These are phyloP conservation scores for Proales similis DNA, from an alignment of 1,140 invertebrate genomes.

Conservation along the genomic window DNA sequence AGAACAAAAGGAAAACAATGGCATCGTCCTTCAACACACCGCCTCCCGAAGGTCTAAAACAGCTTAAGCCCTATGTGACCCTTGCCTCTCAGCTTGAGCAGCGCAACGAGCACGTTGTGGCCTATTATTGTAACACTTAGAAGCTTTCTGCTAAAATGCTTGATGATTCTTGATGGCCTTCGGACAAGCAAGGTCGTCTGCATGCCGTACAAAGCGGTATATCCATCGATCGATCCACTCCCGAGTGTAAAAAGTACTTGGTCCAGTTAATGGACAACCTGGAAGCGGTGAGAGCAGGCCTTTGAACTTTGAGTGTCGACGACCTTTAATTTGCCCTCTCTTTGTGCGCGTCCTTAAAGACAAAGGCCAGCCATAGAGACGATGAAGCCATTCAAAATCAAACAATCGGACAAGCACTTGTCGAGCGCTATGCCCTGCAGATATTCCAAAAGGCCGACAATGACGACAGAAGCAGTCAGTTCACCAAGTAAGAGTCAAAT, in stretches of 20 bases:
- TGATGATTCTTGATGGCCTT: no score
- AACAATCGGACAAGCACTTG: constrained; percentile 82
- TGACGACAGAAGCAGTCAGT: constrained; percentile 75
- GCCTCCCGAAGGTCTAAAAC: constrained; percentile 28
- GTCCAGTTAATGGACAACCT: constrained; percentile 80
- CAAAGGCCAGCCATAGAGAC: constrained; percentile 47
- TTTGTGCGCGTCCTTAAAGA: constrained; percentile 40
- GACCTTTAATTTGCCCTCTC: constrained; percentile 4
- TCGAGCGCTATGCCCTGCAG: constrained; percentile 90
- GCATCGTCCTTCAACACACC: no score
- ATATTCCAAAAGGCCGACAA: constrained; percentile 86
- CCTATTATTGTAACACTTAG: constrained; percentile 32
- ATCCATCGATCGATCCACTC: constrained; percentile 58
- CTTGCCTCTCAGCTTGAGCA: constrained; percentile 21
- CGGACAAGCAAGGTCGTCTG: constrained; percentile 61
- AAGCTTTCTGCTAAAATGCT: no score
- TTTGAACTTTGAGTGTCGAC: not conserved
- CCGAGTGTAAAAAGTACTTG: constrained; percentile 58
- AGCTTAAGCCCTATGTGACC: constrained; percentile 26
- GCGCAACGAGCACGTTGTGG: constrained; percentile 3
- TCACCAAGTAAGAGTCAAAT: constrained; percentile 67
- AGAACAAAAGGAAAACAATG: no score
- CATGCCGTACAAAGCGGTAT: constrained; percentile 61
- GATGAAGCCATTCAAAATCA: constrained; percentile 74
- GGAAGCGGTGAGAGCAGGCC: constrained; percentile 60